Percentiles rank a stretch among this genome's conserved stretches.
phyloP scores from a whole-genome alignment of 2,797 vertebrate species.

The Catamblyrhynchus diadema region DNA sequence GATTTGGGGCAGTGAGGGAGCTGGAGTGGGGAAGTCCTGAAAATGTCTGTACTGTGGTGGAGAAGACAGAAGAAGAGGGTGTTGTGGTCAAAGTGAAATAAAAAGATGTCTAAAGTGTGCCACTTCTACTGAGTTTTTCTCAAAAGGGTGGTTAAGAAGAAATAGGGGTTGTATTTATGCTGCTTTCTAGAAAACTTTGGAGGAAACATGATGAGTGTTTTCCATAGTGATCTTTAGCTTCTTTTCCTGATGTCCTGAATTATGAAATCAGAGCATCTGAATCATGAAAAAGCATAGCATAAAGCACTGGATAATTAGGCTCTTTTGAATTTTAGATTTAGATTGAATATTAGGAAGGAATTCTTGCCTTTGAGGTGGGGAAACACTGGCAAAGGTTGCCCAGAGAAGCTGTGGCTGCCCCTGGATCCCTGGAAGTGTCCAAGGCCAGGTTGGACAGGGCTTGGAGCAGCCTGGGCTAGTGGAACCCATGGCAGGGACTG shows the following conservation, averaged over 20 bases:
- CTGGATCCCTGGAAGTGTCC: neutral
- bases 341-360: neutral
- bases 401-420: neutral
- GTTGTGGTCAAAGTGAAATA: neutral
- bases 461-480: neutral
- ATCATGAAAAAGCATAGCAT: neutral
- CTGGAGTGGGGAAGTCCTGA: neutral
- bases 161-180: neutral
- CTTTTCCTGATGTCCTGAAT: neutral
- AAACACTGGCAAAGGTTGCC: neutral
- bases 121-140: neutral
- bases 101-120: neutral
- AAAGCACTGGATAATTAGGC: neutral
- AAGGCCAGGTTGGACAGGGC: rapidly evolving
- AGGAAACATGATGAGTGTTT: neutral
- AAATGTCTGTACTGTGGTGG: neutral
- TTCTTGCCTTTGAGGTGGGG: neutral
- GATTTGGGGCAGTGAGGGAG: neutral
- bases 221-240: neutral
- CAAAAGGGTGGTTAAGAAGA: neutral
- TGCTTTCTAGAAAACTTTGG: neutral
- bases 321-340: neutral
- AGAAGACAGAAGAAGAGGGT: neutral
- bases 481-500: neutral
- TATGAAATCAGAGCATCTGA: neutral